Percentiles rank a stretch among this genome's conserved stretches.
phyloP scores from a whole-genome alignment of 2,797 vertebrate genomes.

The Kryptopterus vitreolus region DNA sequence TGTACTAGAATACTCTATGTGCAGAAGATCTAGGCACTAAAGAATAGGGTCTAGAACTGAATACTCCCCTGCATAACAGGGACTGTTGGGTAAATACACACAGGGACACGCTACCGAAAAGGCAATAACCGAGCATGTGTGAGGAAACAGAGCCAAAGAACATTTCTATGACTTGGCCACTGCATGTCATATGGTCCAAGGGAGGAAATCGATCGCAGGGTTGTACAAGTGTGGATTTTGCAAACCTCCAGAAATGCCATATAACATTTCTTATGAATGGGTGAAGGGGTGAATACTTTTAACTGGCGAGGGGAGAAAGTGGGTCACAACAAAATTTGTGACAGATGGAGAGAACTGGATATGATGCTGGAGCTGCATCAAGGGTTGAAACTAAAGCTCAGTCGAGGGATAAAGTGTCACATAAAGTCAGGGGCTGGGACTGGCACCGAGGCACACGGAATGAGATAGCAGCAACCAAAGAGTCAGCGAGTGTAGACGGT shows the following conservation, averaged over 20 bases:
- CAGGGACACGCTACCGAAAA: not conserved
- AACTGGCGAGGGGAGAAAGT: slow-evolving; percentile 8
- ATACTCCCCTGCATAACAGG: not conserved
- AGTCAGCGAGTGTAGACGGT: too few species aligned
- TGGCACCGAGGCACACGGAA: not conserved
- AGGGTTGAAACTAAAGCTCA: slow-evolving; percentile 13
- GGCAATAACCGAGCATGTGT: not conserved
- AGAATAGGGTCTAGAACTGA: not conserved
- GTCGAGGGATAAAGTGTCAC: slow-evolving; percentile 22
- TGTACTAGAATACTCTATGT: not conserved
- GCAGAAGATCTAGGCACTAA: not conserved
- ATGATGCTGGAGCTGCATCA: slow-evolving; percentile 6
- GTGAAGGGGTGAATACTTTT: slow-evolving; percentile 1
- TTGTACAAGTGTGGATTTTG: not conserved
- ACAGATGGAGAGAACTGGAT: not conserved
- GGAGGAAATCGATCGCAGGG: not conserved
- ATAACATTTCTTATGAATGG: not conserved
- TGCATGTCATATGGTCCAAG: not conserved
- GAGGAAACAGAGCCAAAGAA: not conserved
- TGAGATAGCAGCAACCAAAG: not conserved
- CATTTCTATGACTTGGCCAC: not conserved
- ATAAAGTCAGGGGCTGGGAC: not conserved
- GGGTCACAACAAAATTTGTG: slow-evolving; percentile 12
- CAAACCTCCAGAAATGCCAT: not conserved
- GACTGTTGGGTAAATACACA: not conserved